Conservation (phyloP, 2,888 invertebrate genomes). For the Zygothrica quintamaculata region DNA sequence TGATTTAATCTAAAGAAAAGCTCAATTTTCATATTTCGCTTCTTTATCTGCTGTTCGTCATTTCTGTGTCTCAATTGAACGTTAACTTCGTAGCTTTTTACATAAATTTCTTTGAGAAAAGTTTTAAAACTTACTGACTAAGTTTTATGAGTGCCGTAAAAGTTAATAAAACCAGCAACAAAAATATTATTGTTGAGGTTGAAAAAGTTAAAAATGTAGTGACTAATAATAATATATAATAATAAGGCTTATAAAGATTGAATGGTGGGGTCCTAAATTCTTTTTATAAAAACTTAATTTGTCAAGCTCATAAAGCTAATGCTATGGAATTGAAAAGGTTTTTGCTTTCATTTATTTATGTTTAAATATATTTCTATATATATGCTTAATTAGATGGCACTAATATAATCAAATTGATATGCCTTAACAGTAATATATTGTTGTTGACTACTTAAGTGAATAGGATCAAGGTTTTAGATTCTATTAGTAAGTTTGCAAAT, state of each 20-base stretch:
- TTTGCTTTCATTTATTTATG: no score
- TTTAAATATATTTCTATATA: no score
- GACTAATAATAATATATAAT: slow-evolving; percentile 32
- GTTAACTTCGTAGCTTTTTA: slow-evolving; percentile 58
- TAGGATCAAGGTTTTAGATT: no score
- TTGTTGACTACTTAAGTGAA: no score
- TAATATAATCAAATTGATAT: no score
- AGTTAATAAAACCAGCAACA: slow-evolving; percentile 70
- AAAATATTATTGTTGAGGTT: slow-evolving; percentile 70
- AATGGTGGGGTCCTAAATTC: slow-evolving; percentile 11
- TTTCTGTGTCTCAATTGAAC: slow-evolving; percentile 59
- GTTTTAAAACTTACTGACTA: slow-evolving; percentile 55
- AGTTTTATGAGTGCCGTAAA: slow-evolving; percentile 74
- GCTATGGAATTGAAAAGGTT: no score
- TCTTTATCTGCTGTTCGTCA: slow-evolving; percentile 35
- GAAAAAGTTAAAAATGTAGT: slow-evolving; percentile 39
- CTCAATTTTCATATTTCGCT: slow-evolving; percentile 40
- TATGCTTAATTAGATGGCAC: no score
- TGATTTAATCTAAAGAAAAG: slow-evolving; percentile 62
- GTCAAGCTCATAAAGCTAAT: no score
- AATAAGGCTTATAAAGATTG: slow-evolving; percentile 29
- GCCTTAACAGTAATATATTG: no score
- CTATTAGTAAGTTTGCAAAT: no score
- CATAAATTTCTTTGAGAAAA: slow-evolving; percentile 70
- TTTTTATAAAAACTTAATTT: slow-evolving; percentile 10